Base-by-base conservation (phyloP, 2,888 invertebrate genomes). In the Epistrophe eligans region DNA sequence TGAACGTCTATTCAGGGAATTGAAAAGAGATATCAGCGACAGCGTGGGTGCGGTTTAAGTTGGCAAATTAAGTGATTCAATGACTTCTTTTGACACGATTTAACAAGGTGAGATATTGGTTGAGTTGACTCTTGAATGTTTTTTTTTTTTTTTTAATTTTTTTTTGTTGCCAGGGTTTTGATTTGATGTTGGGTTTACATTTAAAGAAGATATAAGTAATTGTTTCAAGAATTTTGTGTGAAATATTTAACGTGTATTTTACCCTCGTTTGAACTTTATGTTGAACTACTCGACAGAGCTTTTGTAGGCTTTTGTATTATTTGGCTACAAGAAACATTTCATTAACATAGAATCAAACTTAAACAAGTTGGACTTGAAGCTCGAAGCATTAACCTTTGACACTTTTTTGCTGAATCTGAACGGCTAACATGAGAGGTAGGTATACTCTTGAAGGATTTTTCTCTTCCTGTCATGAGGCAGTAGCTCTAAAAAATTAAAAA, bases 51-150 rank as follows among this genome's bases (percentile, higher is more conserved):
- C 73, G 82, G 82, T 60, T 60, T 10, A 4, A 67, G 50, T 50
- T 38, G 70, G 58, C 74, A 70, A 74, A 85, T 82, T 82, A 85
- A 85, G 82, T 79, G 85, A 85, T 82, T 82, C 85, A 79, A 73
- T 82, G 85, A 79, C 62, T 82, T 43, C 70, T 82, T 82, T 74
- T 82, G 85, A 85, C 85, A 74, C 85, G 70, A 74, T 74, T 82
- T 77, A 81, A 79, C 85, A 82, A 85, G 73, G 82, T 85, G 64
- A 79, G 79, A 71, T 79, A 82, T 85, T 62, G 24, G 40, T 62
- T 43, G 1, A 62, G 15, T 15, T 28, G 28, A 24, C 2, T 24
- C 15, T 62, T 82, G 50, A 64, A 77, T 24, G 15, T n/a, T 17
- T 43, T 15, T 43, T 48, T 43, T 15, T 1, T 17, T 17, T 24